These are phyloP conservation scores for Rhipidura dahli DNA, from an alignment of 2,113 vertebrate genomes.

Conservation along the genomic window DNA sequence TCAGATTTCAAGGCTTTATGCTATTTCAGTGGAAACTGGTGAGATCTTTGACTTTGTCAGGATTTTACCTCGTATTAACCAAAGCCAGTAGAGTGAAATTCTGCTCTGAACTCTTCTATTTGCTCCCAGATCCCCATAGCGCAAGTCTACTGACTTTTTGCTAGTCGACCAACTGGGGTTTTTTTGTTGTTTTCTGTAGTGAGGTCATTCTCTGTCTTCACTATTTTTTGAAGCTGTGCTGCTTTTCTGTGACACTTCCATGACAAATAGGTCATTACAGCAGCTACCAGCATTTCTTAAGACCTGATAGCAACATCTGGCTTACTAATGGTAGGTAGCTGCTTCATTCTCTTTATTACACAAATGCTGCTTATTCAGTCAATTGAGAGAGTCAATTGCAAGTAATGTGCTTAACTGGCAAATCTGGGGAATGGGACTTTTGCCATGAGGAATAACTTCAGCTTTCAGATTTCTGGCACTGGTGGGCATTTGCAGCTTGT, in stretches of 20 bases:
- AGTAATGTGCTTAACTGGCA: conserved; percentile 37
- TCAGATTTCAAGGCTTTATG: not conserved
- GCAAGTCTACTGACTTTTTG: not conserved
- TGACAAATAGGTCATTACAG: not conserved
- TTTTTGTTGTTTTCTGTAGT: not conserved
- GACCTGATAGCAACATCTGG: not conserved
- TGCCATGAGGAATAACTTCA: conserved; percentile 43
- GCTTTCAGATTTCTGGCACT: conserved; percentile 49
- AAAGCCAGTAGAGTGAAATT: not conserved
- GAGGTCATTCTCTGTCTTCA: not conserved
- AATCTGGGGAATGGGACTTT: conserved; percentile 14
- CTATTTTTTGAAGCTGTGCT: not conserved
- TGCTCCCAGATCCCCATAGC: not conserved
- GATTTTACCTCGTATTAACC: not conserved
- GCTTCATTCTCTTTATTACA: not conserved
- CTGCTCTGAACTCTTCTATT: not conserved
- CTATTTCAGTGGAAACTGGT: not conserved
- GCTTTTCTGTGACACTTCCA: not conserved
- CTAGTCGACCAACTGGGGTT: accelerated
- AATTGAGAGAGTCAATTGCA: not conserved
- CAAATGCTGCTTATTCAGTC: not conserved
- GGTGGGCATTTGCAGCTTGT: conserved; percentile 38
- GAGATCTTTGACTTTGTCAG: not conserved
- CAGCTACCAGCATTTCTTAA: not conserved
- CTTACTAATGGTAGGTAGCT: not conserved